Conservation (phyloP, 2,888 invertebrate species). For the Omphaloscelis lunosa region DNA sequence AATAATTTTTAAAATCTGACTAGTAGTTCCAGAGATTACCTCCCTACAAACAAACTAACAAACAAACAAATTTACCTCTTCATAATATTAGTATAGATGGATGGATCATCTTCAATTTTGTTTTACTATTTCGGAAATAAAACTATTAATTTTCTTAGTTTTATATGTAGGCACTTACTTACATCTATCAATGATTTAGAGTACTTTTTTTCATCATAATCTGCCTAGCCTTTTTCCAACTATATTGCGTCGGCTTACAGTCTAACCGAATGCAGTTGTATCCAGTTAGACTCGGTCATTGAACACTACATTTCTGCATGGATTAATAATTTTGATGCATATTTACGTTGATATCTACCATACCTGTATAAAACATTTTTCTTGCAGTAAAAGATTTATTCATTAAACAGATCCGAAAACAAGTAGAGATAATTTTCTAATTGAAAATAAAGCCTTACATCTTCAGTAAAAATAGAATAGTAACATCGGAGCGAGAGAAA, state of each 20-base stretch:
- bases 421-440: conserved; percentile 48
- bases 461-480: conserved; percentile 53
- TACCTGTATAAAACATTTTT: background rate
- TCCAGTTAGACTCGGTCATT: background rate
- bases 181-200: too few species aligned
- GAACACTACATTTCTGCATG: background rate
- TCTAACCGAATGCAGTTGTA: background rate
- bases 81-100: too few species aligned
- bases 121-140: background rate
- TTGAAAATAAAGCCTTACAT: conserved; percentile 58
- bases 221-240: too few species aligned
- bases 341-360: background rate
- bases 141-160: too few species aligned
- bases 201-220: too few species aligned
- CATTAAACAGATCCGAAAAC: background rate
- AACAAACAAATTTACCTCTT: too few species aligned
- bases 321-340: background rate
- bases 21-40: too few species aligned
- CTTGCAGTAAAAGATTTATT: too few species aligned
- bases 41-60: too few species aligned
- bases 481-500: conserved; percentile 66
- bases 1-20: too few species aligned
- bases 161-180: too few species aligned
- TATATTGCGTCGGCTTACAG: background rate
- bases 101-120: too few species aligned